Percentiles rank a stretch among this genome's conserved stretches.
These are phyloP conservation scores for Cygnus buccinator DNA, from an alignment of 2,113 vertebrate genomes.

Conservation along the genomic window DNA sequence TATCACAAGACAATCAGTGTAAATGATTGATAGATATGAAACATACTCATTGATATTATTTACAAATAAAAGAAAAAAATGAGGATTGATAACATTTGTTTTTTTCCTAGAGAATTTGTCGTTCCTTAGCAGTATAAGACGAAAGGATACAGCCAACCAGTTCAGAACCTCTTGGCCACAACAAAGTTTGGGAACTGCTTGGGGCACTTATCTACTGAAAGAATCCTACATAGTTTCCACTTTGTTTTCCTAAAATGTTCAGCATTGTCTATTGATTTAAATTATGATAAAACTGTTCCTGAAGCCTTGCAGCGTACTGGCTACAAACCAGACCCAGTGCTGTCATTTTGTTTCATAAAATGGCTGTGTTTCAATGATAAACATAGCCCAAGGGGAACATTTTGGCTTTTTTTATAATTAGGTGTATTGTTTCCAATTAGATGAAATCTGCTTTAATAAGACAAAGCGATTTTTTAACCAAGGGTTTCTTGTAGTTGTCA, in stretches of 20 bases:
- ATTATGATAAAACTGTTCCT: not conserved
- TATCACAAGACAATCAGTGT: not conserved
- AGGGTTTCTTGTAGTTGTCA: not conserved
- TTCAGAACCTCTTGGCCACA: not conserved
- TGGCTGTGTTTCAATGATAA: constrained; percentile 24
- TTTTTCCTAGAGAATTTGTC: not conserved
- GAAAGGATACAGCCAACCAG: not conserved
- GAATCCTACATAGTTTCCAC: not conserved
- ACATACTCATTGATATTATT: not conserved
- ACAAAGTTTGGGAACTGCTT: not conserved
- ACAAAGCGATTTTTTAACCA: not conserved
- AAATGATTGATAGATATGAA: not conserved
- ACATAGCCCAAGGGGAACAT: not conserved
- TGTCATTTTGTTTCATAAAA: not conserved
- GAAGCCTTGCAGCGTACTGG: constrained; percentile 5
- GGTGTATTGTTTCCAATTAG: not conserved
- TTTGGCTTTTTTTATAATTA: not conserved
- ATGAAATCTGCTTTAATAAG: not conserved
- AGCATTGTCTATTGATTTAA: not conserved
- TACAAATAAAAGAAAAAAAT: not conserved
- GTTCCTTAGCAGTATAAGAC: not conserved
- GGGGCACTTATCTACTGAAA: not conserved
- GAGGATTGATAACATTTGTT: not conserved
- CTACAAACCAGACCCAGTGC: not conserved
- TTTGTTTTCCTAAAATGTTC: not conserved